phyloP scores from a whole-genome alignment of 2,113 vertebrate genomes.

The Lycaon pictus region DNA sequence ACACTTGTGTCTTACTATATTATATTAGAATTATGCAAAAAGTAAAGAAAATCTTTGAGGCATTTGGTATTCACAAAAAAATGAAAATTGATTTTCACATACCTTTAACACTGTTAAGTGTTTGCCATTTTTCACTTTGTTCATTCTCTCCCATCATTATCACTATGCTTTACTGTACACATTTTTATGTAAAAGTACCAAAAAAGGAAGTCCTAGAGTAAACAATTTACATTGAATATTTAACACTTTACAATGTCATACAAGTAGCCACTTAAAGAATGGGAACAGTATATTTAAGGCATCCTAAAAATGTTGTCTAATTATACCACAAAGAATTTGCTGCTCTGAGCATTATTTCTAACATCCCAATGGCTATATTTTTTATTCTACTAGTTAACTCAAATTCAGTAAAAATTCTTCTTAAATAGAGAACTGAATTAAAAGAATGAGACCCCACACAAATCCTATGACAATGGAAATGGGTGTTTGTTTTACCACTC shows the following conservation, averaged over 20 bases:
- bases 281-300: neutral
- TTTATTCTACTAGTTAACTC: constrained; percentile 49
- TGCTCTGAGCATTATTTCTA: neutral
- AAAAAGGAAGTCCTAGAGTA: neutral
- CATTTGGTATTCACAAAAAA: neutral
- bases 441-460: constrained; percentile 7
- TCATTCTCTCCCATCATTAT: neutral
- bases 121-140: neutral
- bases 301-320: constrained; percentile 61
- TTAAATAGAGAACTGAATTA: neutral
- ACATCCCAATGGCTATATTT: neutral
- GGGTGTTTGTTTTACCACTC: constrained; percentile 12
- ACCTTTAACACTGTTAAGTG: neutral
- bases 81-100: neutral
- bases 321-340: constrained; percentile 58
- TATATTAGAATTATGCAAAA: neutral
- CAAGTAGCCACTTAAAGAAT: constrained; percentile 3
- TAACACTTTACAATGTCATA: neutral
- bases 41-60: neutral
- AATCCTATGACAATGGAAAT: neutral
- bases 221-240: neutral
- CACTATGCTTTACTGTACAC: neutral
- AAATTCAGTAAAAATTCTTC: constrained; percentile 56
- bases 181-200: neutral
- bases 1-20: neutral